Evolutionary conservation across 2,113 vertebrate genomes (phyloP).

Genomic region (Balaenoptera acutorostrata): DNA sequence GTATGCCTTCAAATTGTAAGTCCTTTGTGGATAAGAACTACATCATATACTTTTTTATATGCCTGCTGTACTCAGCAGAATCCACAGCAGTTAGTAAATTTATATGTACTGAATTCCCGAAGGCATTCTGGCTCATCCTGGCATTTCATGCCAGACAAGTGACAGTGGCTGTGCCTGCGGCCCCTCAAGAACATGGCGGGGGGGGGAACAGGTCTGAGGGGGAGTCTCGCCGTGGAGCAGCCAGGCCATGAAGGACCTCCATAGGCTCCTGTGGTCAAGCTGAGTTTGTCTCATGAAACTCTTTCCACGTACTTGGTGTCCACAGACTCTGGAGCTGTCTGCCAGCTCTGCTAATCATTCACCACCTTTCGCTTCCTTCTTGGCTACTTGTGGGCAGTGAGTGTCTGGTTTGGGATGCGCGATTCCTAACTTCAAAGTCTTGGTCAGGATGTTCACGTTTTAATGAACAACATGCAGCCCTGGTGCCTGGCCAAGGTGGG

Average conservation of each 20-base stretch:
- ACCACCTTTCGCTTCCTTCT: slow-evolving; percentile 40
- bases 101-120: neutral
- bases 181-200: neutral
- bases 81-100: neutral
- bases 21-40: neutral
- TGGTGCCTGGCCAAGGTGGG: neutral
- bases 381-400: neutral
- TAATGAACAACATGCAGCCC: neutral
- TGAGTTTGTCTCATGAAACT: neutral
- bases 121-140: neutral
- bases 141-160: neutral
- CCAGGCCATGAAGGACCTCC: neutral
- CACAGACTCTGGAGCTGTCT: neutral
- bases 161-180: neutral
- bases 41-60: neutral
- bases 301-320: neutral
- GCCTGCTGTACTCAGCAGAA: neutral
- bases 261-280: neutral
- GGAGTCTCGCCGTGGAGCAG: neutral
- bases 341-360: slow-evolving; percentile 55
- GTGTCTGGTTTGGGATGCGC: neutral
- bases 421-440: slow-evolving; percentile 57
- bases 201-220: neutral
- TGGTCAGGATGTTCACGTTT: slow-evolving; percentile 13
- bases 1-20: neutral